A percentile compares a stretch with the other conserved stretches of the same genome.
Conservation (phyloP, 2,888 invertebrate species). For the Spisula solida region DNA sequence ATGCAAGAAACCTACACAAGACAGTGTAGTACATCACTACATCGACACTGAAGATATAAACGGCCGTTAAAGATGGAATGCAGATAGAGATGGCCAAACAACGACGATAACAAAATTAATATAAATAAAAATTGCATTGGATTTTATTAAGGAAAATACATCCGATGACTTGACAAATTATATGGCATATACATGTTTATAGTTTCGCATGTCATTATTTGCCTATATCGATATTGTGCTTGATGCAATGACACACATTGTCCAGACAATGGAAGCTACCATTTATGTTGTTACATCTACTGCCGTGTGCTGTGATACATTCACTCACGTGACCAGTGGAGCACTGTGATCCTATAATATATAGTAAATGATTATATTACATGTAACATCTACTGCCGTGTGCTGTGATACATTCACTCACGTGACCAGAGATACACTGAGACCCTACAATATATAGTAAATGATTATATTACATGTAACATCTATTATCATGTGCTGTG, state of each 20-base stretch:
- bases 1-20: too few relatives aligned
- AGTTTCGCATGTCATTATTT: neutral
- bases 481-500: neutral
- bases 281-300: neutral
- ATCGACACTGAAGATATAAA: too few relatives aligned
- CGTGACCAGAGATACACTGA: neutral
- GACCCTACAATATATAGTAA: neutral
- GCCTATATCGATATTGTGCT: neutral
- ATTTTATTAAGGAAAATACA: too few relatives aligned
- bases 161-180: too few relatives aligned
- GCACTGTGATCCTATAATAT: neutral
- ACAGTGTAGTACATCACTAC: too few relatives aligned
- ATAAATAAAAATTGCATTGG: too few relatives aligned
- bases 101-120: too few relatives aligned
- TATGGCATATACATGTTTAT: neutral
- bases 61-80: too few relatives aligned
- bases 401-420: neutral
- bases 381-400: neutral
- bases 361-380: neutral
- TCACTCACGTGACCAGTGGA: neutral
- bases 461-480: neutral
- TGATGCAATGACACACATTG: constrained; percentile 12
- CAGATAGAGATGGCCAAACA: too few relatives aligned
- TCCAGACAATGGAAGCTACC: constrained; percentile 5
- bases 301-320: neutral